A percentile compares a stretch with the other conserved stretches of the same genome.
Evolutionary conservation across 2,888 invertebrate species (phyloP).

Genomic region (Hedya salicella): DNA sequence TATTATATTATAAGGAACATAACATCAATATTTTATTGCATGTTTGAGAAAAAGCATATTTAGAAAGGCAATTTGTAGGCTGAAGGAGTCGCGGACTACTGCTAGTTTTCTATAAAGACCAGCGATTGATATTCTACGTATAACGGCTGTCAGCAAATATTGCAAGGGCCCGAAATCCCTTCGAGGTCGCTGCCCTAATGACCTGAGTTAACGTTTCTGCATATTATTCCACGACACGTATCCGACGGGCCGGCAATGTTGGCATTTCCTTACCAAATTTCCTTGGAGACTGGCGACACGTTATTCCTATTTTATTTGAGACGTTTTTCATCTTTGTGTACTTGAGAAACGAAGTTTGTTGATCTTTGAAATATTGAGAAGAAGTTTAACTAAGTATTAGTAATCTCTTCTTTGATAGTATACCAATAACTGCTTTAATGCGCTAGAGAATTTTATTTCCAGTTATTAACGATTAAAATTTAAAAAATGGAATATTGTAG

Average conservation of each 20-base stretch:
- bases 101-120: neutral
- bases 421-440: too few species aligned
- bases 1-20: too few species aligned
- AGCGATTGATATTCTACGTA: conserved; percentile 16
- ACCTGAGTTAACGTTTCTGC: conserved; percentile 54
- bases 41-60: too few species aligned
- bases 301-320: conserved; percentile 39
- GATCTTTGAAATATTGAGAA: neutral
- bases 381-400: too few species aligned
- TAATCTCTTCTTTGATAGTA: too few species aligned
- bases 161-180: conserved; percentile 45
- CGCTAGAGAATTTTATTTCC: too few species aligned
- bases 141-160: conserved; percentile 26
- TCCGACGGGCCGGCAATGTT: conserved; percentile 41
- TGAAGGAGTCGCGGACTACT: too few species aligned
- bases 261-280: conserved; percentile 55
- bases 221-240: conserved; percentile 60
- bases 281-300: conserved; percentile 54
- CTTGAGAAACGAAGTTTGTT: neutral
- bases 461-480: too few species aligned
- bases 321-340: conserved; percentile 11
- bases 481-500: too few species aligned
- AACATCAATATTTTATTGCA: too few species aligned
- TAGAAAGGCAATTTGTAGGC: too few species aligned
- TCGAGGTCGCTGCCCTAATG: conserved; percentile 55